Conservation (phyloP, 2,888 invertebrate genomes). For the Melanostoma mellinum region DNA sequence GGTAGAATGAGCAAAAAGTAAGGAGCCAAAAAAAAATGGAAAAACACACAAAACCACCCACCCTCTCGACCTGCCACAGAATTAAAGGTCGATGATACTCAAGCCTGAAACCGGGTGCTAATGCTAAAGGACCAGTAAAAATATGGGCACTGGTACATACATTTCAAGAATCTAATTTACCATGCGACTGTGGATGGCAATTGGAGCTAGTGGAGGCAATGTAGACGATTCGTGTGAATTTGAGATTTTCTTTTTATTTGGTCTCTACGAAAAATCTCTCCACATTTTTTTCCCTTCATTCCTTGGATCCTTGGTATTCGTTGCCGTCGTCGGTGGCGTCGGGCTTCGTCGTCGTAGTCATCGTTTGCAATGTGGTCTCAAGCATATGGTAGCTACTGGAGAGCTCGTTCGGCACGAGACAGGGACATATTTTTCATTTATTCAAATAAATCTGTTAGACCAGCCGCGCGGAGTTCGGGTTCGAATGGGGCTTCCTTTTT, state of each 20-base stretch:
- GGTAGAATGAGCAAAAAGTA: conserved; percentile 21
- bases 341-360: background rate
- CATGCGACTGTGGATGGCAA: conserved; percentile 60
- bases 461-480: conserved; percentile 3
- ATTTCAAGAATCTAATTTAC: conserved; percentile 71
- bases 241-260: conserved; percentile 35
- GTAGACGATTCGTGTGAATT: conserved; percentile 51
- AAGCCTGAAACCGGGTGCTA: conserved; percentile 15
- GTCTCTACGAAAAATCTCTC: conserved; percentile 15
- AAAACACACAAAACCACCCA: background rate
- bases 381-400: conserved; percentile 39
- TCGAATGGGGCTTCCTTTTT: background rate
- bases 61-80: conserved; percentile 37
- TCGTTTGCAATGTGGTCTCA: conserved; percentile 35
- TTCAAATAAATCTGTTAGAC: conserved; percentile 58
- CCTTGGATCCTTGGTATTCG: background rate
- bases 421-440: conserved; percentile 57
- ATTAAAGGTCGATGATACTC: conserved; percentile 44
- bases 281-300: background rate
- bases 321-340: conserved; percentile 18
- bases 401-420: conserved; percentile 44
- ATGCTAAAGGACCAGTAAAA: conserved; percentile 32
- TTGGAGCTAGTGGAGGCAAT: background rate
- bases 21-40: conserved; percentile 1
- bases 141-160: conserved; percentile 61